Conservation (phyloP, 2,113 vertebrate genomes). For the Merops nubicus region DNA sequence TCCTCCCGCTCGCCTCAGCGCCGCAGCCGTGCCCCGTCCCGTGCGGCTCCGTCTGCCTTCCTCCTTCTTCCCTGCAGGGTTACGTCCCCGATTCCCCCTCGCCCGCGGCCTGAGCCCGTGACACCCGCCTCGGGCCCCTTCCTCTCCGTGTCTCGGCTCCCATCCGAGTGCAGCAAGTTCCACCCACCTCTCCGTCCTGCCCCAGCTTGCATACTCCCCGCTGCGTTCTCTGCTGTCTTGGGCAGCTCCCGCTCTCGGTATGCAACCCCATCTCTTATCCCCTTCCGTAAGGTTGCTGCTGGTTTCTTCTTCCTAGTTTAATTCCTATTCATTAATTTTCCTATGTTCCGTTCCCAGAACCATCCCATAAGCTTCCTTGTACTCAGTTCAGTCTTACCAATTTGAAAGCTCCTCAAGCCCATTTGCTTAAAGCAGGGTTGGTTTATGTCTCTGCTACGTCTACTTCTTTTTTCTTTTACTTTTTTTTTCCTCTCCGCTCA, state of each 20-base stretch:
- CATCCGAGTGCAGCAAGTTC: background rate
- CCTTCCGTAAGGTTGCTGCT: too few species aligned
- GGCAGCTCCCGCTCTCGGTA: fast-evolving
- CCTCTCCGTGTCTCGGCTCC: fast-evolving
- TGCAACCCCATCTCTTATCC: fast-evolving
- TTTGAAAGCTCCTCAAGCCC: background rate
- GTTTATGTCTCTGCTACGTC: background rate
- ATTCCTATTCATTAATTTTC: too few species aligned
- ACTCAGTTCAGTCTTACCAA: background rate
- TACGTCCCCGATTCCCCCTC: too few species aligned
- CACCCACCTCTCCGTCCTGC: background rate
- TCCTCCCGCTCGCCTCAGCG: background rate
- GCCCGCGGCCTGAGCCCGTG: fast-evolving
- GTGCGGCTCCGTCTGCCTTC: background rate
- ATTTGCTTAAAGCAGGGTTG: too few species aligned
- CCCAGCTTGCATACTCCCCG: fast-evolving
- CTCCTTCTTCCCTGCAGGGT: too few species aligned
- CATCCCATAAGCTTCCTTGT: background rate
- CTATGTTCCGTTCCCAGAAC: background rate
- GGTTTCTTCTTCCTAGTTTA: too few species aligned
- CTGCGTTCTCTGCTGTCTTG: background rate
- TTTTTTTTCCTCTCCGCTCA: fast-evolving
- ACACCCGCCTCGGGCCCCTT: too few species aligned
- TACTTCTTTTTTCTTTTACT: too few species aligned
- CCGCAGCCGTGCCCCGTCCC: too few species aligned